phyloP scores from a whole-genome alignment of 2,113 vertebrate species.

The Syngnathus floridae region DNA sequence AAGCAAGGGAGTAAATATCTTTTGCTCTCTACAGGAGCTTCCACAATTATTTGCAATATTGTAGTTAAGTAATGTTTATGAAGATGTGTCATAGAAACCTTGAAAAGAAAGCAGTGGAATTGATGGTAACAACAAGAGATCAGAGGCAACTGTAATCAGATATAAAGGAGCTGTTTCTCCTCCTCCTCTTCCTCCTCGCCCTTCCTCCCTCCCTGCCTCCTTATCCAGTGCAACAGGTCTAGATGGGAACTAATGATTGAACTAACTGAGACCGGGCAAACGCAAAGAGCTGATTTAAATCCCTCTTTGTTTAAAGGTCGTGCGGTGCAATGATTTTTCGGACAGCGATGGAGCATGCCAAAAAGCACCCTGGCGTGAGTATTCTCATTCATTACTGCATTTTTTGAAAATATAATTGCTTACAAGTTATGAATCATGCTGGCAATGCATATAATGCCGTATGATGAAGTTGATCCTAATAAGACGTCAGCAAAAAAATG shows the following conservation, averaged over 20 bases:
- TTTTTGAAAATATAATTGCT: no score
- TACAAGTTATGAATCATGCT: neutral
- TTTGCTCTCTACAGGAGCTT: neutral
- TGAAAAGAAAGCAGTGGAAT: neutral
- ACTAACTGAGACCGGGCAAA: slow-evolving; percentile 2
- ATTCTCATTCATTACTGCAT: neutral
- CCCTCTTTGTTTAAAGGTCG: neutral
- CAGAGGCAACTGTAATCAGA: slow-evolving; percentile 39
- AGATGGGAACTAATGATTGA: slow-evolving; percentile 6
- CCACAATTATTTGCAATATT: neutral
- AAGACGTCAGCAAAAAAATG: no score
- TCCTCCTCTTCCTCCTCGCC: neutral
- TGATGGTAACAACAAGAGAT: slow-evolving; percentile 19
- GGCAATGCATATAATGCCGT: no score
- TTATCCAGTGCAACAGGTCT: slow-evolving; percentile 52
- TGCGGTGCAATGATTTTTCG: slow-evolving; percentile 47
- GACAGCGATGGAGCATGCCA: slow-evolving; percentile 44
- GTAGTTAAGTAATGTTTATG: neutral
- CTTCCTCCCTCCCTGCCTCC: slow-evolving; percentile 6
- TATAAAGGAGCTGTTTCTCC: slow-evolving; percentile 42
- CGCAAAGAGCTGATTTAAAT: slow-evolving; percentile 4
- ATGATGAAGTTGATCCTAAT: neutral
- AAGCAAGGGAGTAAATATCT: slow-evolving; percentile 11
- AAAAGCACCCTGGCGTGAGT: slow-evolving; percentile 62
- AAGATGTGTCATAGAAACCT: neutral